phyloP scores from a whole-genome alignment of 2,797 vertebrate genomes.

The Strix occidentalis region DNA sequence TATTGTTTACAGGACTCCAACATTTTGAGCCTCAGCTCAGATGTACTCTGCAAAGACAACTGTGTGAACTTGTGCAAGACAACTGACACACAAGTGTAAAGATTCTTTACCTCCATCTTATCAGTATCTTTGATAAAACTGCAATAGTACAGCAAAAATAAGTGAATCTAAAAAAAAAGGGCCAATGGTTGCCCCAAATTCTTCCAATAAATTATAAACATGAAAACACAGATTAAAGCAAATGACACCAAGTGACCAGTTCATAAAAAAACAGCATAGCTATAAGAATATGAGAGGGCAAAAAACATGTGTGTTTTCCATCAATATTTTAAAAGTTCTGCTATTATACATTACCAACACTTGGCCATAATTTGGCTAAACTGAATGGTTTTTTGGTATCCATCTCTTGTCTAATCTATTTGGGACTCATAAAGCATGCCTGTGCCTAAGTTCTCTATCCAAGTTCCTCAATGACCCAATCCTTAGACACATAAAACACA shows the following conservation, averaged over 20 bases:
- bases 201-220: background rate
- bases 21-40: background rate
- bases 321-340: background rate
- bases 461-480: background rate
- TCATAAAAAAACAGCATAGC: background rate
- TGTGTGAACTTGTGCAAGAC: background rate
- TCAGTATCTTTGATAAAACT: background rate
- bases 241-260: background rate
- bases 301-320: background rate
- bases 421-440: background rate
- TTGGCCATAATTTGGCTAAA: background rate
- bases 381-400: background rate
- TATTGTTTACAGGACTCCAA: background rate
- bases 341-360: background rate
- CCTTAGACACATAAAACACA: background rate
- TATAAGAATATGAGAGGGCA: background rate
- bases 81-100: background rate
- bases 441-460: background rate
- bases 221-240: background rate
- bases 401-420: background rate
- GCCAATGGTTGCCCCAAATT: background rate
- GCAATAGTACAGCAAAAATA: background rate
- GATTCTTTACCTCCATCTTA: background rate
- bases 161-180: background rate
- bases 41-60: background rate